Conservation (phyloP, 2,888 invertebrate species). For the Trissolcus japonicus region DNA sequence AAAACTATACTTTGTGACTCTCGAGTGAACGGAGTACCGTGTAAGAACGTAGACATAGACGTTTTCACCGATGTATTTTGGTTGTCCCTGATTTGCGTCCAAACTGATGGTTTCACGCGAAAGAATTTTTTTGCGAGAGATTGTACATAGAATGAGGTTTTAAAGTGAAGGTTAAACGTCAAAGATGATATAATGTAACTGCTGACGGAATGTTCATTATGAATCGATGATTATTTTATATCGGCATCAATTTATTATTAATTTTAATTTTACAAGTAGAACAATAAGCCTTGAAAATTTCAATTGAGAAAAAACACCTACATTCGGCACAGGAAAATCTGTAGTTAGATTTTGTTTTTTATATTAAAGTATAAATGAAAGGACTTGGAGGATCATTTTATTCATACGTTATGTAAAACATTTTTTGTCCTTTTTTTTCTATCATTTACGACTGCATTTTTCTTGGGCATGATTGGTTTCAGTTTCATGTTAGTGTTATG, state of each 20-base stretch:
- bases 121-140: slow-evolving; percentile 32
- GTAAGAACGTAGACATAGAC: slow-evolving; percentile 29
- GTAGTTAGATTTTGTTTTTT: slow-evolving; percentile 34
- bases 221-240: slow-evolving; percentile 37
- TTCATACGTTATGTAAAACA: no score
- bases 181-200: slow-evolving; percentile 34
- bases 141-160: slow-evolving; percentile 49
- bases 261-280: slow-evolving; percentile 21
- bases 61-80: slow-evolving; percentile 32
- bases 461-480: no score
- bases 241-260: slow-evolving; percentile 27
- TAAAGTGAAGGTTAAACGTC: slow-evolving; percentile 41
- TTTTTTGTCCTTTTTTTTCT: no score
- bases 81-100: slow-evolving; percentile 23
- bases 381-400: neutral
- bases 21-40: slow-evolving; percentile 12
- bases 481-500: no score
- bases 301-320: slow-evolving; percentile 9
- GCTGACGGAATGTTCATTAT: slow-evolving; percentile 38
- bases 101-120: slow-evolving; percentile 17
- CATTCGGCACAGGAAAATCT: slow-evolving; percentile 23
- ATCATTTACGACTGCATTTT: no score
- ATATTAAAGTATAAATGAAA: slow-evolving; percentile 34
- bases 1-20: slow-evolving; percentile 23
- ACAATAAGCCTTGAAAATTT: slow-evolving; percentile 36